Evolutionary conservation across 1,140 invertebrate species (phyloP).

Genomic region (Ceratosolen fusciceps): DNA sequence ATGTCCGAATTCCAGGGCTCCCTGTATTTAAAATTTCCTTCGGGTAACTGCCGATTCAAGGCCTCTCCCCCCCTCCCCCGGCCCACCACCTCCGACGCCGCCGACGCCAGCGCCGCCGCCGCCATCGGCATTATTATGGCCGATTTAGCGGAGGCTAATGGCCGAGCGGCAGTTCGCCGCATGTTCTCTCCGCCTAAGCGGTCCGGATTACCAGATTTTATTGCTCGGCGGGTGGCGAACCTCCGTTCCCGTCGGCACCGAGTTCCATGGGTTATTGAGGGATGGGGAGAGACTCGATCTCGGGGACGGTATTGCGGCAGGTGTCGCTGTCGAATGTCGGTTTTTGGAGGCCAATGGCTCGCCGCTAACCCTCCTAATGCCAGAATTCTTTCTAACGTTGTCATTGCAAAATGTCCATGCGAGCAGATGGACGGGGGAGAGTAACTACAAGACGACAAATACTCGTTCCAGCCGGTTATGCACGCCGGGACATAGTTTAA

Average conservation of each 20-base stretch:
- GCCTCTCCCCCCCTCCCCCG: too few species aligned
- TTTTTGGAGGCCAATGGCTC: conserved; percentile 24
- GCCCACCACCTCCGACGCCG: too few species aligned
- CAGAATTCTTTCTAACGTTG: neutral
- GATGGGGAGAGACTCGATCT: conserved; percentile 11
- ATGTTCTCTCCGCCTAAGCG: conserved; percentile 25
- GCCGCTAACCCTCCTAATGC: conserved; percentile 8
- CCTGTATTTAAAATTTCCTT: conserved; percentile 39
- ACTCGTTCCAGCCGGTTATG: neutral
- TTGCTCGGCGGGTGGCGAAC: neutral
- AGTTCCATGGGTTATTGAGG: neutral
- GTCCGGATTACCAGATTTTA: conserved; percentile 32
- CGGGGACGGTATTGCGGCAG: conserved; percentile 9
- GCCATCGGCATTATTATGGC: conserved; percentile 30
- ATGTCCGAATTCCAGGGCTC: neutral
- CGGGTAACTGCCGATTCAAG: conserved; percentile 4
- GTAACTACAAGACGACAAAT: neutral
- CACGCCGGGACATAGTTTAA: neutral
- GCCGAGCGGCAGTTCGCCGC: conserved; percentile 1
- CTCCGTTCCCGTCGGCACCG: neutral
- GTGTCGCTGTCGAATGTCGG: conserved; percentile 9
- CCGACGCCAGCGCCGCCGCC: too few species aligned
- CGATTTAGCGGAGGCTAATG: conserved; percentile 39
- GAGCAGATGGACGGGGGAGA: too few species aligned
- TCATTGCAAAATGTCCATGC: neutral